Percentiles rank a stretch among this genome's conserved stretches.
Evolutionary conservation across 2,888 invertebrate genomes (phyloP).

Genomic region (Noctua comes): DNA sequence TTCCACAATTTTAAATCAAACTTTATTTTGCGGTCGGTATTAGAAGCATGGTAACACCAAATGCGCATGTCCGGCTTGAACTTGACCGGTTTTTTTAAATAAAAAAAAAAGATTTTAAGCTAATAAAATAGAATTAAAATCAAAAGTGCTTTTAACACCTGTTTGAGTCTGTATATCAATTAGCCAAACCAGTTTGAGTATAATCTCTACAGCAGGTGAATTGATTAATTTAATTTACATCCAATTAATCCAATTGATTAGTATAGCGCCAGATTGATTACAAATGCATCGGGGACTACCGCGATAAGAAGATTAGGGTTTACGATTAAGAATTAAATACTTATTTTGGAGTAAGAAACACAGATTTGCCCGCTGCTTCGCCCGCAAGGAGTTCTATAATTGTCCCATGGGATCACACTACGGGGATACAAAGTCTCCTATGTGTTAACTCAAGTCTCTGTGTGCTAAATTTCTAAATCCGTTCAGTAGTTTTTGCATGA

Average conservation of each 20-base stretch:
- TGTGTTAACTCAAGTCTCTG: too few species aligned
- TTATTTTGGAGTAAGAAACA: neutral
- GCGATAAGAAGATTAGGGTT: conserved; percentile 15
- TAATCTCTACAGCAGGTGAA: conserved; percentile 44
- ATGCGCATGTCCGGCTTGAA: neutral
- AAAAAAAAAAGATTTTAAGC: neutral
- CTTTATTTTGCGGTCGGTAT: neutral
- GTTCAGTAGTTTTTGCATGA: too few species aligned
- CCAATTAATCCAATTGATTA: conserved; percentile 45
- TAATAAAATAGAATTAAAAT: conserved; percentile 22
- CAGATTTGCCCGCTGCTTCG: too few species aligned
- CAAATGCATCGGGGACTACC: conserved; percentile 47
- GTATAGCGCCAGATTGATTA: conserved; percentile 31
- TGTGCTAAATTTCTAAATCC: too few species aligned
- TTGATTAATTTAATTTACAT: conserved; percentile 49
- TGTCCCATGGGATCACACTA: too few species aligned
- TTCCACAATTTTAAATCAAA: neutral
- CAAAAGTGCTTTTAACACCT: conserved; percentile 11
- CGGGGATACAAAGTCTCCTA: too few species aligned
- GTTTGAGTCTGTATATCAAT: conserved; percentile 1
- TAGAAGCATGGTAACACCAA: neutral
- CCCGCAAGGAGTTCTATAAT: too few species aligned
- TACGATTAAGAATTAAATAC: conserved; percentile 25
- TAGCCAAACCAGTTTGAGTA: conserved; percentile 42
- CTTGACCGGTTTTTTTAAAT: conserved; percentile 3